phyloP scores from a whole-genome alignment of 53 echinoderm and acorn worm genomes.

The Arbacia lixula region DNA sequence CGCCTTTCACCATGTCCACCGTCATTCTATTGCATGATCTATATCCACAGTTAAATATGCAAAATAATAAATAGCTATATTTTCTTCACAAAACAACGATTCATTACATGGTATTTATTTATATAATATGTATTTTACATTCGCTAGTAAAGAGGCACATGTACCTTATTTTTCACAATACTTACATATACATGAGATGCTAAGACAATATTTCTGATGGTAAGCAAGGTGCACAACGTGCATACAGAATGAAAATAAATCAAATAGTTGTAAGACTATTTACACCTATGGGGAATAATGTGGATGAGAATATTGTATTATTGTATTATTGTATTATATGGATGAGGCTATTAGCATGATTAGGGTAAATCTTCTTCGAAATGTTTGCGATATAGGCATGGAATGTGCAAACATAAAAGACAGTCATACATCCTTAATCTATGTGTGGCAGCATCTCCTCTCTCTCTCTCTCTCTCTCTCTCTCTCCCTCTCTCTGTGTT shows the following conservation, averaged over 20 bases:
- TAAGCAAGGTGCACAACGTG: no score
- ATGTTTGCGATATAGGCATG: no score
- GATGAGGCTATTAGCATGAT: slow-evolving; percentile 1
- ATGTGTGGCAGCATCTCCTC: neutral
- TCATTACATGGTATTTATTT: neutral
- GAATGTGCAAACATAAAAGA: slow-evolving; percentile 6
- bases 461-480: slow-evolving; percentile 43
- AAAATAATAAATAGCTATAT: neutral
- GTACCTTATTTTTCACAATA: no score
- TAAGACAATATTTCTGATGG: no score
- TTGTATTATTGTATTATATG: no score
- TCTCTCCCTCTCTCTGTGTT: slow-evolving; percentile 12
- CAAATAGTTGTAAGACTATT: no score
- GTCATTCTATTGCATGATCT: no score
- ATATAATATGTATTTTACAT: neutral
- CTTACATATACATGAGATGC: no score
- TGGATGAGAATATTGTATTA: no score
- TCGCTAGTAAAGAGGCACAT: neutral
- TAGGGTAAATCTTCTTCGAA: neutral
- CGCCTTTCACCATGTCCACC: no score
- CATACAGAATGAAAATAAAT: no score
- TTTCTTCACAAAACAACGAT: neutral
- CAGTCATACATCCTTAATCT: slow-evolving; percentile 9
- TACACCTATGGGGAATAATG: no score
- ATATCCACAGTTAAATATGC: neutral